phyloP scores from a whole-genome alignment of 2,888 invertebrate genomes.

The Rhingia campestris region DNA sequence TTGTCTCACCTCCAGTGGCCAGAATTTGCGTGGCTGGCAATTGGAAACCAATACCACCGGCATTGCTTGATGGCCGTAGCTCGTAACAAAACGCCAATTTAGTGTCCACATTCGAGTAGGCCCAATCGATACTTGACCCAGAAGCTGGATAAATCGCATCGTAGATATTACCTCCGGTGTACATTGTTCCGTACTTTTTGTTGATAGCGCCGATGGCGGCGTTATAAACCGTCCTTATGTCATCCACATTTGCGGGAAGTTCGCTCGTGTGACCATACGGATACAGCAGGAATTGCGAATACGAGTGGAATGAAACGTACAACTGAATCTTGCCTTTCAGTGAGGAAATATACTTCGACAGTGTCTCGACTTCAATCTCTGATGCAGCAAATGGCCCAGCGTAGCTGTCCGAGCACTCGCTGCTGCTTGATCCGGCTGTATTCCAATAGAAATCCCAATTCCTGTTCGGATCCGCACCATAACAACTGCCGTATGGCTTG shows the following conservation, averaged over 20 bases:
- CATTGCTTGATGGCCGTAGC: conserved; percentile 81
- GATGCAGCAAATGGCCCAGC: conserved; percentile 88
- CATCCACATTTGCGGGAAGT: conserved; percentile 84
- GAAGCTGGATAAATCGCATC: conserved; percentile 84
- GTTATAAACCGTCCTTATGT: conserved; percentile 81
- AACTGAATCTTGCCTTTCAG: conserved; percentile 84
- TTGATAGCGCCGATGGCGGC: conserved; percentile 78
- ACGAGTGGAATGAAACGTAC: conserved; percentile 90
- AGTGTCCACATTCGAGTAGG: conserved; percentile 84
- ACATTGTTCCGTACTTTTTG: conserved; percentile 81
- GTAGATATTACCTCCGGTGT: conserved; percentile 82
- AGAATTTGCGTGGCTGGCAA: conserved; percentile 86
- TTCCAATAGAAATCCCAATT: conserved; percentile 90
- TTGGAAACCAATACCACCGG: conserved; percentile 84
- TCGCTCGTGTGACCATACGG: conserved; percentile 86
- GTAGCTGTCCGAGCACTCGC: conserved; percentile 86
- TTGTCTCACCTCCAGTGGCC: conserved; percentile 86
- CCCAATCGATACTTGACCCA: conserved; percentile 87
- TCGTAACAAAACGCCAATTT: conserved; percentile 87
- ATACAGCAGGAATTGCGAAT: conserved; percentile 87
- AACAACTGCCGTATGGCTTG: conserved; percentile 83
- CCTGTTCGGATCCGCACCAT: conserved; percentile 90
- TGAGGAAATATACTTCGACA: conserved; percentile 84
- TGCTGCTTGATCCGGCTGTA: conserved; percentile 84
- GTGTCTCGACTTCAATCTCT: conserved; percentile 86